phyloP scores from a whole-genome alignment of 2,888 invertebrate genomes.

The Xylota segnis region DNA sequence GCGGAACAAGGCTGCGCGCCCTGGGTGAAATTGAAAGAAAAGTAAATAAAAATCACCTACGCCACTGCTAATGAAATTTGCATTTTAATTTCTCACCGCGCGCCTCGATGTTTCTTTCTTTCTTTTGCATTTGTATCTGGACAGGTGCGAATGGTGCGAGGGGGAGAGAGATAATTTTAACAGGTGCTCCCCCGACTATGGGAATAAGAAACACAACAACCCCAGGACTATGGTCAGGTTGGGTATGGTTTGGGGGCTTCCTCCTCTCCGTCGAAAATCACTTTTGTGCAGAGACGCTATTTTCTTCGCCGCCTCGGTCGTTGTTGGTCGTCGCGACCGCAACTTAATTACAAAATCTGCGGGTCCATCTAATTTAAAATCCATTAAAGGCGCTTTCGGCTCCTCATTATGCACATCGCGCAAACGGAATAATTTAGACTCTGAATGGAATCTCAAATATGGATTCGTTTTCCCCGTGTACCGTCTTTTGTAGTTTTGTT shows the following conservation, averaged over 20 bases:
- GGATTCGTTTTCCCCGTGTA: constrained; percentile 20
- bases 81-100: constrained; percentile 56
- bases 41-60: constrained; percentile 51
- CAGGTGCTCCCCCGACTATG: constrained; percentile 42
- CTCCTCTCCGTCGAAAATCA: constrained; percentile 28
- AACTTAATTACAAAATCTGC: constrained; percentile 75
- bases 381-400: constrained; percentile 72
- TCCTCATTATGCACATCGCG: constrained; percentile 69
- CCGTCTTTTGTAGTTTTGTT: not conserved
- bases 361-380: constrained; percentile 77
- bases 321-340: constrained; percentile 40
- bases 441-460: constrained; percentile 48
- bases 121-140: not conserved
- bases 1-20: not conserved
- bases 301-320: constrained; percentile 8
- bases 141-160: not conserved
- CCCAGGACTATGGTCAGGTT: not conserved
- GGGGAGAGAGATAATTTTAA: constrained; percentile 1
- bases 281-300: constrained; percentile 37
- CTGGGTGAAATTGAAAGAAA: constrained; percentile 38
- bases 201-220: constrained; percentile 24
- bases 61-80: constrained; percentile 66
- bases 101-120: not conserved
- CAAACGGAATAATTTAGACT: constrained; percentile 65
- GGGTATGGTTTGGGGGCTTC: not conserved